Evolutionary conservation across 2,113 vertebrate genomes (phyloP).

Genomic region (Pitta sordida): DNA sequence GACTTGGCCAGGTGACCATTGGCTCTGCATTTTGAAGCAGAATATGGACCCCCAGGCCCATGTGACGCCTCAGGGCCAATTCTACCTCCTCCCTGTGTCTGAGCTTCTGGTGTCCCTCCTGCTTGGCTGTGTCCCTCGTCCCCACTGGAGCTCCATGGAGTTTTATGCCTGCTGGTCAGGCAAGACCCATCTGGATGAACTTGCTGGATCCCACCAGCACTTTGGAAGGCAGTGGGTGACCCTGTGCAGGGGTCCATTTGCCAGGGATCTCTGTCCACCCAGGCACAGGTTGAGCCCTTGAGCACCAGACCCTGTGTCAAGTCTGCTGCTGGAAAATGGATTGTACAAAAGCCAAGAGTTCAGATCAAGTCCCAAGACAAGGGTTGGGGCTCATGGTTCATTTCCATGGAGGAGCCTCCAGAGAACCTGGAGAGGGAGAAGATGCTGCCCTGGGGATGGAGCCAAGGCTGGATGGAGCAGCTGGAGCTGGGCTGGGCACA

Average conservation of each 20-base stretch:
- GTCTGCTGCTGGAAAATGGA: not conserved
- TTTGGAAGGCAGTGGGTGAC: rapidly evolving
- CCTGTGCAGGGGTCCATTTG: not conserved
- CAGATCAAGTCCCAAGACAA: not conserved
- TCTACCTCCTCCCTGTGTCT: too few species aligned
- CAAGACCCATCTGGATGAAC: rapidly evolving
- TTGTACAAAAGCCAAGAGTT: not conserved
- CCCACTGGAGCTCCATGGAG: too few species aligned
- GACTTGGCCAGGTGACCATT: too few species aligned
- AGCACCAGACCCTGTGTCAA: too few species aligned
- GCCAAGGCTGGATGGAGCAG: not conserved
- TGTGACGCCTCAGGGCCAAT: too few species aligned
- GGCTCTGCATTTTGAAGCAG: too few species aligned
- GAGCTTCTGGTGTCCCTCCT: too few species aligned
- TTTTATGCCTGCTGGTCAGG: too few species aligned
- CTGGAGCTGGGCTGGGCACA: not conserved
- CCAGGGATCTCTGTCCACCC: not conserved
- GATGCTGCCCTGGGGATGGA: not conserved
- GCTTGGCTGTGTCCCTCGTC: too few species aligned
- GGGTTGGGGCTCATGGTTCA: not conserved
- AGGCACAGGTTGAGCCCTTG: too few species aligned
- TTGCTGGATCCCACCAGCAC: too few species aligned
- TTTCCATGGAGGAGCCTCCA: not conserved
- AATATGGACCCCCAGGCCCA: too few species aligned
- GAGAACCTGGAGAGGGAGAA: not conserved